Evolutionary conservation across 2,888 invertebrate species (phyloP), one percentile per base, ranked within the genome.

Genomic region (Polymixis lichenea): DNA sequence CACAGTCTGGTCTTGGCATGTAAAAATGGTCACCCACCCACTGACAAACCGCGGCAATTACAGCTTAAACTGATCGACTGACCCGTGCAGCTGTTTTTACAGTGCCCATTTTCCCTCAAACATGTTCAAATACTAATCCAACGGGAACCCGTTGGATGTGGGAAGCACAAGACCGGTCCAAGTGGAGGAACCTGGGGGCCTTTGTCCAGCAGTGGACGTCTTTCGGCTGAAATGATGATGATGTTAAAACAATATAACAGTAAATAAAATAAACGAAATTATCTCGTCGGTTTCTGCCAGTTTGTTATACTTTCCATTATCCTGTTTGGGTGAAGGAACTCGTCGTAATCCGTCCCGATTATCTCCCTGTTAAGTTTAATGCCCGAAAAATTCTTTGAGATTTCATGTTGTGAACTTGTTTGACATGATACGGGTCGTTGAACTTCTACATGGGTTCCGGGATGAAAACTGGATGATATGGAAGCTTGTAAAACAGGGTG

Each of bases 321-420:
- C 73, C 77, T 58, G 64, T 65, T 56, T 55, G 64, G 72, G 66
- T 81, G 60, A 83, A 78, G 19, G 65, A 80, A 81, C 78, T 75
- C 28, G n/a, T 4, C 62, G 62, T 75, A 77, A 86, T 73, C 68
- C 72, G 25, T 56, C 32, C n/a, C 67, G 74, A 72, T 83, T 72
- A 86, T 73, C 65, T 83, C 46, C 65, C 60, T 69, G 62, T 70
- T 66, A 58, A 75, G 68, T 76, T 76, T 76, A 79, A 82, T 75
- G 64, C 49, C 75, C 67, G 72, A 64, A 64, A 60, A 70, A 64
- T 70, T 80, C 60, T 66, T 60, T 61, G 72, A 43, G 75, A 84
- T 28, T 58, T 67, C 61, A 46, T 60, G 65, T 75, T 71, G 43
- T 68, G 62, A 75, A 75, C 66, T 80, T 83, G 68, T 68, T 74